Evolutionary conservation across 2,113 vertebrate species (phyloP).

Genomic region (Hoplias malabaricus): DNA sequence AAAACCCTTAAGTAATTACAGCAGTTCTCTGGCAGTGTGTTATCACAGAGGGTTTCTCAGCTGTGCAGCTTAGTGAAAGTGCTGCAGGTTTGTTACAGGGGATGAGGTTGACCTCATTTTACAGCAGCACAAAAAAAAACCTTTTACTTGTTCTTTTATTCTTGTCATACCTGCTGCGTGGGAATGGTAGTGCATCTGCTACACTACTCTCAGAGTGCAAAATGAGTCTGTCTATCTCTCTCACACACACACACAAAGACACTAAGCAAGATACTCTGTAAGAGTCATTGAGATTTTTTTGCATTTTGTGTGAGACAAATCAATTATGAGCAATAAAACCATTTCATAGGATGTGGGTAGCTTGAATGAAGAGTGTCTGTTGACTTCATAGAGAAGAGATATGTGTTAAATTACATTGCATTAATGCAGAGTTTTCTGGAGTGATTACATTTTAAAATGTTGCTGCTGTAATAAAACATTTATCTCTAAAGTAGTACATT

Average conservation of each 20-base stretch:
- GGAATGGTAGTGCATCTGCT: neutral
- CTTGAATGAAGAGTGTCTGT: neutral
- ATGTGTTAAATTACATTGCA: neutral
- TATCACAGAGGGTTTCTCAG: neutral
- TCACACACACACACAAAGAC: neutral
- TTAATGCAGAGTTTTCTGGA: no score
- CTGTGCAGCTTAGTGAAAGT: constrained; percentile 10
- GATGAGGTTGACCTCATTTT: constrained; percentile 27
- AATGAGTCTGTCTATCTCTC: neutral
- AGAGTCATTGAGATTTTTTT: neutral
- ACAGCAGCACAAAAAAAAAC: neutral
- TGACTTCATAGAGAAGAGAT: no score
- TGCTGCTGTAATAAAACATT: neutral
- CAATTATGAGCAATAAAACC: neutral
- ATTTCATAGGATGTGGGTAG: neutral
- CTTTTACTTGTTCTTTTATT: neutral
- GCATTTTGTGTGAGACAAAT: neutral
- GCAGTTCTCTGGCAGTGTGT: neutral
- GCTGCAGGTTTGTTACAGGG: neutral
- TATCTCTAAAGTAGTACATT: neutral
- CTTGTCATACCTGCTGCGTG: neutral
- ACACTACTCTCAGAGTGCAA: neutral
- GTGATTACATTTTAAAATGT: neutral
- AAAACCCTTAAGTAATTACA: neutral
- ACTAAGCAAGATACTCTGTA: neutral